Evolutionary conservation across 2,113 vertebrate species (phyloP).

Genomic region (Aldabrachelys gigantea): DNA sequence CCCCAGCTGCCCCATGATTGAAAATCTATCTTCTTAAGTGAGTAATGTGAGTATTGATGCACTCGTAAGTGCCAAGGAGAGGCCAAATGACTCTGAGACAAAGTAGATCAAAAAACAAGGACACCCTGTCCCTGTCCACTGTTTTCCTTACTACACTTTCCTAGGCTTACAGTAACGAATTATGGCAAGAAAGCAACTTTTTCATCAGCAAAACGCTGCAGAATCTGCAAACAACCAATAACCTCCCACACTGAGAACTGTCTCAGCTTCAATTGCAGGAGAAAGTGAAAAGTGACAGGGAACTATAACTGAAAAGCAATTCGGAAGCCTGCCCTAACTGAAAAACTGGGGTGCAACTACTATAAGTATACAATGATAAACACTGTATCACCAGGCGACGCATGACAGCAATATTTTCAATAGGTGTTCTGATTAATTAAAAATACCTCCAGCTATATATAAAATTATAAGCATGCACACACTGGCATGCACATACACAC

Average conservation of each 20-base stretch:
- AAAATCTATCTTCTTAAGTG: neutral
- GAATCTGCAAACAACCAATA: constrained; percentile 35
- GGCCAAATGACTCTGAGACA: neutral
- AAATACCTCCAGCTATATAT: neutral
- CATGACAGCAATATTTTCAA: neutral
- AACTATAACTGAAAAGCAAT: constrained; percentile 38
- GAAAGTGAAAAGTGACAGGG: constrained; percentile 48
- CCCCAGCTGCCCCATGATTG: constrained; percentile 6
- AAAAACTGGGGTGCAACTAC: neutral
- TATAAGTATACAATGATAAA: neutral
- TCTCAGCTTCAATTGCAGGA: neutral
- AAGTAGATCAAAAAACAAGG: neutral
- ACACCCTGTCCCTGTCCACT: neutral
- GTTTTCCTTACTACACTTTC: neutral
- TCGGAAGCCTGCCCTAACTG: constrained; percentile 21
- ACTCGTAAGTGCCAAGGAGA: neutral
- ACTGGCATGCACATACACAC: fast-evolving
- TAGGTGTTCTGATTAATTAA: neutral
- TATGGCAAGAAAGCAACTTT: neutral
- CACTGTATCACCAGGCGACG: neutral
- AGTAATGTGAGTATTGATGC: neutral
- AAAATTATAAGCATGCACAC: neutral
- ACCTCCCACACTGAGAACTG: constrained; percentile 20
- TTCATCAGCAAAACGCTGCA: neutral
- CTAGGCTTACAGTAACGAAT: neutral